Base-by-base conservation (phyloP, 2,888 invertebrate species). In the Dimorphilus gyrociliatus region DNA sequence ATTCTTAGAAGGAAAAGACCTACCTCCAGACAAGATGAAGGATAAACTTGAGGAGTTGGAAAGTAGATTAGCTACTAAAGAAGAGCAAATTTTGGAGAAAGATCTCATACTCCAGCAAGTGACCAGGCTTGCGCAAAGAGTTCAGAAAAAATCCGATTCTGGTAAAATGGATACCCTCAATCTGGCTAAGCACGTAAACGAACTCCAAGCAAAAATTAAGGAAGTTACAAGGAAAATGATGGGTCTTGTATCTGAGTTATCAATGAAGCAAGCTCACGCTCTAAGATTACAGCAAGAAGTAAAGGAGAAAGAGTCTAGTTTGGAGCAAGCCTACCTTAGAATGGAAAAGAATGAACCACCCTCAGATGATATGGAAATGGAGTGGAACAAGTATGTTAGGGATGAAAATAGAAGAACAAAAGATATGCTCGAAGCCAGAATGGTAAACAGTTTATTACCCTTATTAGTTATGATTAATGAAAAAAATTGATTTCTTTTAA, bases 331-430 rank as follows among this genome's bases (percentile, higher is more conserved):
- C 35, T 59, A 60, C 40, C 45, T 54, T 31, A 40, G 52, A 12
- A 58, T 60, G 55, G 60, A 60, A 49, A 56, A 56, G 37, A 60
- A 60, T 13, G 60, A 60, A 32, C 49, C 60, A 7, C 61, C 61
- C 1, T 48, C 47, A 23, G 48, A 50, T 7, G 50, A 50, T 26
- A 41, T 57, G 17, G 59, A 59, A 32, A 32, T 40, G 8, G 58
- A 60, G 18, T 60, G 60, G 59, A 27, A 50, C 25, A 39, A 48
- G 27, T 25, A 44, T 23, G 15, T 52, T 14, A 40, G 51, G 12
- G 50, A 51, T 19, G 48, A 50, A 17, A 46, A 49, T 13, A 37
- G 46, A 8, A 35, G 46, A 16, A 26, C 32, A 17, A 38, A 38
- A 17, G 55, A 55, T 16, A 40, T 41, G 29, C 51, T 55, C 30